Conservation (phyloP, 2,113 vertebrate species). For the Rhabdomys dilectus region DNA sequence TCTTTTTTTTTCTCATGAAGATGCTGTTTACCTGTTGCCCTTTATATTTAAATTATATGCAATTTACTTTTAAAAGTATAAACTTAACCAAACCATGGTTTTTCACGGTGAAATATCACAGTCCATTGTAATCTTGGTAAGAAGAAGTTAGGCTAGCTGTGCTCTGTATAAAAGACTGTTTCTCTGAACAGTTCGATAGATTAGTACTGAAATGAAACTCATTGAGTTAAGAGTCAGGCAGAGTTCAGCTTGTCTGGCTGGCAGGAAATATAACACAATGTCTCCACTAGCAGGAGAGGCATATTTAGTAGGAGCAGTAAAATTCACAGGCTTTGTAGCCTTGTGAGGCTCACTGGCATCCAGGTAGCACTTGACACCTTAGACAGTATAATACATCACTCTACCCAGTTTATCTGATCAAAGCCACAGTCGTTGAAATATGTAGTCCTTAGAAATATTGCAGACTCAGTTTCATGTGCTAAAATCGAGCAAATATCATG, state of each 20-base stretch:
- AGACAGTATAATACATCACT: neutral
- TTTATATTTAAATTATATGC: neutral
- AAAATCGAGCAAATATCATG: neutral
- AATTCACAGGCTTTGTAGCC: neutral
- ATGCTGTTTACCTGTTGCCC: neutral
- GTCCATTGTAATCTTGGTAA: neutral
- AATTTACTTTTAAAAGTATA: neutral
- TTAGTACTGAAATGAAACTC: neutral
- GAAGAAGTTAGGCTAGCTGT: no score
- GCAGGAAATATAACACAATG: neutral
- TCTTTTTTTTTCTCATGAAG: neutral
- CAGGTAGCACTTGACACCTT: neutral
- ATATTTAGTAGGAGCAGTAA: neutral
- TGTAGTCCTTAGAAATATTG: neutral
- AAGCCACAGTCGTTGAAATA: neutral
- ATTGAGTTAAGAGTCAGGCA: neutral
- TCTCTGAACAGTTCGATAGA: neutral
- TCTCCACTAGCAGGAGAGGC: neutral
- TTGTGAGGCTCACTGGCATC: neutral
- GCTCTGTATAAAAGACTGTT: neutral
- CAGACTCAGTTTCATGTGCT: neutral
- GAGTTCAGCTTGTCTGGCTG: neutral
- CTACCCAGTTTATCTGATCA: neutral
- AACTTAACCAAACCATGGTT: neutral
- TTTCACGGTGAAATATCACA: neutral